These are phyloP conservation scores for Enteromius unitaeniatus DNA, from an alignment of 2,797 vertebrate genomes.

Conservation along the genomic window DNA sequence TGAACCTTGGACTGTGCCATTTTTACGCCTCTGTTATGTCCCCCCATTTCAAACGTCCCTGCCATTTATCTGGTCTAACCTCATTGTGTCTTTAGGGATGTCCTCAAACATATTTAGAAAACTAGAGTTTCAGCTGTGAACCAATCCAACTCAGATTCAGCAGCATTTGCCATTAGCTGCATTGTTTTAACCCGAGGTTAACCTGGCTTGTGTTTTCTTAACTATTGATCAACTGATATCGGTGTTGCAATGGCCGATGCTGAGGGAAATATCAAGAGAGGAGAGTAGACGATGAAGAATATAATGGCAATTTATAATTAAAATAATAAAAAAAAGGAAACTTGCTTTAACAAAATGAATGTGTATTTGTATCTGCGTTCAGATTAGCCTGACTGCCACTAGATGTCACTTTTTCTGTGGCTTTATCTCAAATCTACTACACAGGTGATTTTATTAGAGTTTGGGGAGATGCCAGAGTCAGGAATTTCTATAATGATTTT, in stretches of 20 bases:
- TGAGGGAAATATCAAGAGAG: background rate
- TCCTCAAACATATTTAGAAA: background rate
- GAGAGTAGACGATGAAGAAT: background rate
- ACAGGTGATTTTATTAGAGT: background rate
- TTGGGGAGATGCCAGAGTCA: background rate
- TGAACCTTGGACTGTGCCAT: constrained; percentile 57
- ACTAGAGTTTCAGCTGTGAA: background rate
- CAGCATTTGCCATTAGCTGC: background rate
- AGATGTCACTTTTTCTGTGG: constrained; percentile 1
- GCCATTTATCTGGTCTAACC: constrained; percentile 44
- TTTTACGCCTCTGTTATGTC: constrained; percentile 46
- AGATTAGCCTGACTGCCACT: background rate
- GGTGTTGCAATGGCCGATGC: too few relatives aligned
- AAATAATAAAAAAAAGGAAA: constrained; percentile 11
- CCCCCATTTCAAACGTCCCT: constrained; percentile 54
- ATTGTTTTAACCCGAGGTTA: background rate
- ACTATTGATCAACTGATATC: background rate
- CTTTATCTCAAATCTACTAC: background rate
- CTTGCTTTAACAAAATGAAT: constrained; percentile 13
- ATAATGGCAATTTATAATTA: background rate
- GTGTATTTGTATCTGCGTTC: background rate
- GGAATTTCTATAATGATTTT: background rate
- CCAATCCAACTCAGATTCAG: background rate
- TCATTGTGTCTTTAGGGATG: constrained; percentile 36
- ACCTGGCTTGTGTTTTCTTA: background rate